Base-by-base conservation (phyloP, 2,113 vertebrate genomes). In the Leptobrachium ailaonicum region DNA sequence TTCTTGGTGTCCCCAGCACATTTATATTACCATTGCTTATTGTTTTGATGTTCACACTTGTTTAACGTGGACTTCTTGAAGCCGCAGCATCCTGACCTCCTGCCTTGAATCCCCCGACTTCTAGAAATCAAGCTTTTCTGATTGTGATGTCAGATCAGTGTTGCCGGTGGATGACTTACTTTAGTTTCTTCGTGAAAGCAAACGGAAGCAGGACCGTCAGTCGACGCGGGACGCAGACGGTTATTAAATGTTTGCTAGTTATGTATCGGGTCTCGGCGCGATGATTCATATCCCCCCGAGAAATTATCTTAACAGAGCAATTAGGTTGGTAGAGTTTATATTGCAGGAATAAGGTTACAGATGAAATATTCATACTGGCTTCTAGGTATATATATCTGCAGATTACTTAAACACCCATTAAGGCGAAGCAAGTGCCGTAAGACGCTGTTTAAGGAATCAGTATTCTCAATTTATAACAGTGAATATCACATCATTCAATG, bases 311-410 rank as follows among this genome's bases (percentile, higher is more conserved):
- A 77, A 63, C 62, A 44, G 67, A 62, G 76, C 66, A 62, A 14
- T 43, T 41, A 69, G 76, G 62, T 70, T 45, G 32, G 54, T 70
- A 54, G 66, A 62, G 76, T 47, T 12, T 47, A 77, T 69, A 44
- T 45, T 42, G 66, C n/a, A 70, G 66, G 41, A 56, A n/a, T 45
- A 20, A 9, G 66, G 40, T 77, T 75, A 11, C 9, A 54, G 75
- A 76, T 76, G 43, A 77, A 68, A 77, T 76, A 76, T 76, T 77
- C 53, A 69, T 68, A 13, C 9, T 10, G 45, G 41, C 50, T 54
- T 58, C 44, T 69, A 58, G 64, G 50, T 44, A 50, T 20, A 3
- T 13, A 13, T 20, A 12, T 8, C 50, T 54, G 50, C 50, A 54
- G 12, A 54, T 54, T 32, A 32, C 20, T 6, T 54, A 54, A 54